Evolutionary conservation across 92 coral and sea anemone genomes (phyloP).

Genomic region (Virgularia gustaviana): DNA sequence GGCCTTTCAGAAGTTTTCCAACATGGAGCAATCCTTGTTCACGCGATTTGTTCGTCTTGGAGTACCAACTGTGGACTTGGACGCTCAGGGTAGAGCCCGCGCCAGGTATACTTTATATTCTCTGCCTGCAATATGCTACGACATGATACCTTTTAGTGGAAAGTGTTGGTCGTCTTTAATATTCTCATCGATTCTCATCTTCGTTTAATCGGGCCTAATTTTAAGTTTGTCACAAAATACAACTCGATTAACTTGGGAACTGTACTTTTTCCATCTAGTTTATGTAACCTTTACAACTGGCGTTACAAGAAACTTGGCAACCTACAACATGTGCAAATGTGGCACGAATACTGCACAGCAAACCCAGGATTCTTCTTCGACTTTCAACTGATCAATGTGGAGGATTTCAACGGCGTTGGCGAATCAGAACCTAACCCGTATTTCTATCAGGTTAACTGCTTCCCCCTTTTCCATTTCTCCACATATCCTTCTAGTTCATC

Average conservation of each 20-base stretch:
- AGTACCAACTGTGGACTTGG: slow-evolving; percentile 93
- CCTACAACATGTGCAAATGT: slow-evolving; percentile 78
- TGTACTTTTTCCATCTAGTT: slow-evolving; percentile 51
- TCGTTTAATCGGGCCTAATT: too few relatives aligned
- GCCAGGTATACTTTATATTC: too few relatives aligned
- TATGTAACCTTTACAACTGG: slow-evolving; percentile 94
- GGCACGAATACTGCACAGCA: slow-evolving; percentile 96
- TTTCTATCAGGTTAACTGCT: slow-evolving; percentile 97
- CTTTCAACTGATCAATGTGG: slow-evolving; percentile 87
- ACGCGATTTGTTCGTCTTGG: slow-evolving; percentile 96
- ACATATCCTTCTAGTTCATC: too few relatives aligned
- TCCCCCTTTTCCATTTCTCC: too few relatives aligned
- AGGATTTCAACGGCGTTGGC: slow-evolving; percentile 93
- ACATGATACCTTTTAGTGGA: too few relatives aligned
- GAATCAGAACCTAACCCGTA: slow-evolving; percentile 98
- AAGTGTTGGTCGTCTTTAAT: too few relatives aligned
- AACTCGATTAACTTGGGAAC: too few relatives aligned
- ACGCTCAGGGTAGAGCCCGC: slow-evolving; percentile 97
- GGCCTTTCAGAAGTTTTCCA: slow-evolving; percentile 99
- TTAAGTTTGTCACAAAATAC: too few relatives aligned
- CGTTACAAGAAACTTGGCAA: slow-evolving; percentile 93
- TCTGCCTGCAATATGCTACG: too few relatives aligned
- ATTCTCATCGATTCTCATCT: not conserved
- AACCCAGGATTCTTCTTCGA: slow-evolving; percentile 95
- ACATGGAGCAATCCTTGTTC: slow-evolving; percentile 99